Percentiles rank a stretch among this genome's conserved stretches.
Conservation (phyloP, 2,888 invertebrate species). For the Marronus borbonicus region DNA sequence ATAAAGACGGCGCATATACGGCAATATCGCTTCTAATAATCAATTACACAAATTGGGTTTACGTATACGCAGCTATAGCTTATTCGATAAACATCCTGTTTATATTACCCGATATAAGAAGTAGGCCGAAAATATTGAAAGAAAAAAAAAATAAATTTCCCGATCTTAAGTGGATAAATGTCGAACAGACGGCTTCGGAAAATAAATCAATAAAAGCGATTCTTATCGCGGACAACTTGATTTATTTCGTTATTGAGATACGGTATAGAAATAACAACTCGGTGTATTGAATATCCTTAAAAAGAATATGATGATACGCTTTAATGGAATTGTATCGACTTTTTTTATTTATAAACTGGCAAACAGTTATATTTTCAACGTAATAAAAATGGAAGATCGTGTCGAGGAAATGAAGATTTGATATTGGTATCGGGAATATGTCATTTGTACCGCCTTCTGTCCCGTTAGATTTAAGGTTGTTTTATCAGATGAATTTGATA, state of each 20-base stretch:
- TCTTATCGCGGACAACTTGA: neutral
- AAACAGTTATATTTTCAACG: no score
- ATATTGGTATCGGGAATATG: no score
- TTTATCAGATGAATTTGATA: no score
- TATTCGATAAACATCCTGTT: slow-evolving; percentile 4
- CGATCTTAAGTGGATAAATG: neutral
- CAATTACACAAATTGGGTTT: slow-evolving; percentile 40
- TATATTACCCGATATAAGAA: neutral
- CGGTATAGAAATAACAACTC: no score
- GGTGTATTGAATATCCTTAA: no score
- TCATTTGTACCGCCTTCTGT: no score
- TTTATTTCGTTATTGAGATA: slow-evolving; percentile 2
- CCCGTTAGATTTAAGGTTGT: no score
- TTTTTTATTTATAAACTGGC: no score
- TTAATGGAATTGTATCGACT: no score
- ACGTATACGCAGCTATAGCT: neutral
- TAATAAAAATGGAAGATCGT: no score
- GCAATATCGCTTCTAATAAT: slow-evolving; percentile 22
- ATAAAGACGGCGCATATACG: neutral
- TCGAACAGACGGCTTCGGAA: neutral
- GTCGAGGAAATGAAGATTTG: no score
- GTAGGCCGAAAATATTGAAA: neutral
- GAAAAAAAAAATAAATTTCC: neutral
- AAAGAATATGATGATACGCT: no score
- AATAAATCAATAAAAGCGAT: slow-evolving; percentile 17